phyloP scores from a whole-genome alignment of 2,888 invertebrate genomes.

The Megaustenia siamemsis region DNA sequence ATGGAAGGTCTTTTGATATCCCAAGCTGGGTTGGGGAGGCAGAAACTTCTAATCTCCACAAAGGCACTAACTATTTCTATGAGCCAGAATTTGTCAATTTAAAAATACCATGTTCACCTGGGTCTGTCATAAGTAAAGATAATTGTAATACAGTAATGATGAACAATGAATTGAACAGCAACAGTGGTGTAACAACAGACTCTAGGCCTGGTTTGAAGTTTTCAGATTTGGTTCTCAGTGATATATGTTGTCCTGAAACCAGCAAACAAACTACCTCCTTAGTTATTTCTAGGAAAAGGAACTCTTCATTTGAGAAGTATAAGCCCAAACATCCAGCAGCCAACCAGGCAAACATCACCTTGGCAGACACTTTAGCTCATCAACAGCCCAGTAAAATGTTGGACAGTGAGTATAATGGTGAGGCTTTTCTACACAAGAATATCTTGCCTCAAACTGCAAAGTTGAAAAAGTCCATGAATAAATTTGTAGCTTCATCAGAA shows the following conservation, averaged over 20 bases:
- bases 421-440: conserved; percentile 32
- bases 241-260: background rate
- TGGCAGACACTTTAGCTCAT: background rate
- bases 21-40: conserved; percentile 34
- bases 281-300: background rate
- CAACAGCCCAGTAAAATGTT: conserved; percentile 23
- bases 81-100: background rate
- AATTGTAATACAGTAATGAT: background rate
- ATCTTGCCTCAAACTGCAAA: conserved; percentile 49
- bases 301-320: background rate
- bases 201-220: conserved; percentile 56
- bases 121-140: background rate
- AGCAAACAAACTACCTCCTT: conserved; percentile 30
- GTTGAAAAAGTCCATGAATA: conserved; percentile 45
- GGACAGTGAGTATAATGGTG: conserved; percentile 47
- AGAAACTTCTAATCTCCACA: conserved; percentile 1
- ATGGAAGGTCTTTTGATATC: background rate
- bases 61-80: background rate
- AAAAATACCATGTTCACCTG: background rate
- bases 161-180: background rate
- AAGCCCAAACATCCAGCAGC: conserved; percentile 32
- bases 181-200: conserved; percentile 40
- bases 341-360: background rate
- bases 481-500: conserved; percentile 44
- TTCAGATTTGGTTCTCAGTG: conserved; percentile 56